Percentiles rank a stretch among this genome's conserved stretches.
phyloP scores from a whole-genome alignment of 1,140 invertebrate species.

The Drosophila aff. region DNA sequence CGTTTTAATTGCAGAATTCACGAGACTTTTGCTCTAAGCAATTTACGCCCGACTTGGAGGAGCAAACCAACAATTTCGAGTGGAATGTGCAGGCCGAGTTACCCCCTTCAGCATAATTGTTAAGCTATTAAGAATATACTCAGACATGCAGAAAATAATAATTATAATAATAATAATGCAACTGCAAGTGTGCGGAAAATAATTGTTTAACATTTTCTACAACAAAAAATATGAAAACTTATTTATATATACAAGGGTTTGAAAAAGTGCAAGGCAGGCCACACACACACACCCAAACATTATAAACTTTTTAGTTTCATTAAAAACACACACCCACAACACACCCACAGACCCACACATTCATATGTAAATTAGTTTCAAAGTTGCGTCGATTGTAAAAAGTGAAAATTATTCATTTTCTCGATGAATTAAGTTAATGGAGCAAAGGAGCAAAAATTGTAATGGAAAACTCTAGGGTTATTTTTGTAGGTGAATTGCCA shows the following conservation, averaged over 20 bases:
- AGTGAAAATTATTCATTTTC: slow-evolving; percentile 43
- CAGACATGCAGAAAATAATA: slow-evolving; percentile 56
- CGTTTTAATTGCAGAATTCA: slow-evolving; percentile 87
- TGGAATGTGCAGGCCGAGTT: slow-evolving; percentile 43
- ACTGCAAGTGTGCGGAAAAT: slow-evolving; percentile 36
- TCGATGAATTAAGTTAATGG: slow-evolving; percentile 36
- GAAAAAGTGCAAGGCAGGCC: slow-evolving; percentile 48
- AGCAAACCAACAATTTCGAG: slow-evolving; percentile 30
- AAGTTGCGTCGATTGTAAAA: slow-evolving; percentile 56
- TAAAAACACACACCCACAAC: slow-evolving; percentile 32
- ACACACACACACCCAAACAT: slow-evolving; percentile 38
- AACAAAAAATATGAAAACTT: slow-evolving; percentile 46
- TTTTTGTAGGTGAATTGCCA: slow-evolving; percentile 30
- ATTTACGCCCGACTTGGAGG: slow-evolving; percentile 29
- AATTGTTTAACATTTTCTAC: slow-evolving; percentile 67
- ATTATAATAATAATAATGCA: slow-evolving; percentile 28
- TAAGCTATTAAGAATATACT: slow-evolving; percentile 79
- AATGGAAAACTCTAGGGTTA: slow-evolving; percentile 9
- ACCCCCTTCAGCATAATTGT: slow-evolving; percentile 60
- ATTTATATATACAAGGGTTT: slow-evolving; percentile 47
- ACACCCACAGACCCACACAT: slow-evolving; percentile 20
- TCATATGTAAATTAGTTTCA: slow-evolving; percentile 50
- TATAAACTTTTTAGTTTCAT: slow-evolving; percentile 49
- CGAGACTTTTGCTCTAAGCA: slow-evolving; percentile 87
- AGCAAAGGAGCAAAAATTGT: slow-evolving; percentile 3